Conservation (phyloP, 2,113 vertebrate species). For the Antidorcas marsupialis region DNA sequence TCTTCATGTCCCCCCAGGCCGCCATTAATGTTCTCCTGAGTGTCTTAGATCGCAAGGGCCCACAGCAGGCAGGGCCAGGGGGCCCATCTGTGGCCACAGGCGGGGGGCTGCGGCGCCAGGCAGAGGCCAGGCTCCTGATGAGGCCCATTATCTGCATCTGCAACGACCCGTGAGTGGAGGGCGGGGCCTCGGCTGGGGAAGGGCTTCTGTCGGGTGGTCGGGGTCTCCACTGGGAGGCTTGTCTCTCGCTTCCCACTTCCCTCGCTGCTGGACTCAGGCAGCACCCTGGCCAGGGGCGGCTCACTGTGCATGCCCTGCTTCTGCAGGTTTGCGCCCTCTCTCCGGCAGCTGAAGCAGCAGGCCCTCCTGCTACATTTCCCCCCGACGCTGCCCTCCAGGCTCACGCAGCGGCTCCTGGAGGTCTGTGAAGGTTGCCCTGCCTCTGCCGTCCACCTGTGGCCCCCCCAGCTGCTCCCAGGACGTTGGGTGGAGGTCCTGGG, state of each 20-base stretch:
- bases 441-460: neutral
- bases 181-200: fast-evolving
- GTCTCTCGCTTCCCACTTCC: neutral
- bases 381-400: constrained; percentile 86
- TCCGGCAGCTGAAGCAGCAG: constrained; percentile 91
- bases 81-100: fast-evolving
- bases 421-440: constrained; percentile 66
- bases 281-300: fast-evolving
- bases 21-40: constrained; percentile 89
- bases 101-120: constrained; percentile 79
- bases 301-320: fast-evolving
- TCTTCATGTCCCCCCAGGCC: constrained; percentile 76
- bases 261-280: neutral
- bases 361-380: constrained; percentile 91
- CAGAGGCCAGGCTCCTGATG: constrained; percentile 83
- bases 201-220: neutral
- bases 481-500: neutral
- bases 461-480: neutral
- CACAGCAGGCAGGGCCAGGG: constrained; percentile 63
- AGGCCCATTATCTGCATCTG: constrained; percentile 97
- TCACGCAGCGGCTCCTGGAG: constrained; percentile 93
- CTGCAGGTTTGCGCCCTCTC: constrained; percentile 88
- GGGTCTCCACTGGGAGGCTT: neutral
- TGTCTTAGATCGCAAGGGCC: constrained; percentile 86
- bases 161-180: constrained; percentile 89